phyloP scores from a whole-genome alignment of 2,113 vertebrate genomes.

The Emydocephalus ijimae region DNA sequence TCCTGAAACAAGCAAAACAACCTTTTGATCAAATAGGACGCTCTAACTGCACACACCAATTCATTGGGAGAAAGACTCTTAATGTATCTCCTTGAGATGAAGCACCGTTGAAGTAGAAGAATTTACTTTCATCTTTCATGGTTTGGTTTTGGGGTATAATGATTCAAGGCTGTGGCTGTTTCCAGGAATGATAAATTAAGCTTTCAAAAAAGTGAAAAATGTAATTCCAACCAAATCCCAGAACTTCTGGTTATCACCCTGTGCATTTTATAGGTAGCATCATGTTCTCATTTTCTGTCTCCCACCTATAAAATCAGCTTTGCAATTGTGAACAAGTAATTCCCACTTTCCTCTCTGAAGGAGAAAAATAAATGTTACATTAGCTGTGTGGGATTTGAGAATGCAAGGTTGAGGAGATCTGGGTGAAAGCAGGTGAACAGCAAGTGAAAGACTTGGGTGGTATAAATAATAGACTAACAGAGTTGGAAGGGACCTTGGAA shows the following conservation, averaged over 20 bases:
- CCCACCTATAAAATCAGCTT: conserved; percentile 14
- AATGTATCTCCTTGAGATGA: conserved; percentile 4
- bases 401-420: not conserved
- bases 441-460: not conserved
- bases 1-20: not conserved
- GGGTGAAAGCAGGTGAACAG: not conserved
- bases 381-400: conserved; percentile 31
- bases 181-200: conserved; percentile 50
- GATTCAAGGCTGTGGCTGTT: conserved; percentile 42
- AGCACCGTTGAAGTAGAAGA: accelerated
- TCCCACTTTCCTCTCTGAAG: conserved; percentile 6
- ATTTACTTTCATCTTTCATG: conserved; percentile 19
- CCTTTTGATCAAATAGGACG: not conserved
- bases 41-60: not conserved
- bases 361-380: conserved; percentile 8
- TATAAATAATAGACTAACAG: not conserved
- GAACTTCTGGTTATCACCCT: not conserved
- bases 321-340: conserved; percentile 30
- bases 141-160: conserved; percentile 22
- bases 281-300: conserved; percentile 21
- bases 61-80: not conserved
- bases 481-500: not conserved
- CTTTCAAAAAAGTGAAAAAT: conserved; percentile 41
- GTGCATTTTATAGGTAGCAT: conserved; percentile 9
- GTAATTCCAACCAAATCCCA: conserved; percentile 3